Evolutionary conservation across 2,888 invertebrate genomes (phyloP).

Genomic region (Drosophila pseudotakahashii): DNA sequence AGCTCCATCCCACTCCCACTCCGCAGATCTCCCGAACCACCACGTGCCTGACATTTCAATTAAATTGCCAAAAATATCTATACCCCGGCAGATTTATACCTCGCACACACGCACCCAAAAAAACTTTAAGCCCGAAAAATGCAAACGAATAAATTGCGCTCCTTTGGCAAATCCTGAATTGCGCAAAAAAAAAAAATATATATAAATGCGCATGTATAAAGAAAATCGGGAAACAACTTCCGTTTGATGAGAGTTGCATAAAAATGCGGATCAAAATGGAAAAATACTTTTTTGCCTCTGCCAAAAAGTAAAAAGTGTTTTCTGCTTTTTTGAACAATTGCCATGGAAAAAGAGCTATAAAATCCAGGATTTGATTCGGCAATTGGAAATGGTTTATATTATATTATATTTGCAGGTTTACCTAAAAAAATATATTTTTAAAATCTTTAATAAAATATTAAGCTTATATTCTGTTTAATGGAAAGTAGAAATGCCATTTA

Average conservation of each 20-base stretch:
- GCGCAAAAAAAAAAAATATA: neutral
- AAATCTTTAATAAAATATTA: too few species aligned
- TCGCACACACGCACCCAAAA: conserved; percentile 4
- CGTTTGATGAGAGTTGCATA: conserved; percentile 41
- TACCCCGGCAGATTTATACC: conserved; percentile 34
- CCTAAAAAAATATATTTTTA: too few species aligned
- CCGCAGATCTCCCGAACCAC: conserved; percentile 9
- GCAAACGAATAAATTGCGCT: conserved; percentile 35
- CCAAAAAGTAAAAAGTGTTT: conserved; percentile 4
- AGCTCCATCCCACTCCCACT: conserved; percentile 5
- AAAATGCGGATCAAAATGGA: conserved; percentile 35
- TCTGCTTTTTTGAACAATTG: conserved; percentile 6
- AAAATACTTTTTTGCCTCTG: conserved; percentile 26
- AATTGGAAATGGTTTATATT: neutral
- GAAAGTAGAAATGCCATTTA: too few species aligned
- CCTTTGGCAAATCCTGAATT: conserved; percentile 24
- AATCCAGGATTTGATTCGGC: neutral
- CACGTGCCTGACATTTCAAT: conserved; percentile 58
- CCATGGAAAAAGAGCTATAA: neutral
- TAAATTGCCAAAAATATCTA: conserved; percentile 51
- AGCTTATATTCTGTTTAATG: too few species aligned
- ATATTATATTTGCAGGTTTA: neutral
- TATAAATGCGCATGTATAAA: conserved; percentile 10
- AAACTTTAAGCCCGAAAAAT: conserved; percentile 23
- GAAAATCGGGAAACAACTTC: conserved; percentile 43